A percentile compares a stretch with the other conserved stretches of the same genome.
Conservation (phyloP, 2,113 vertebrate genomes). For the Scytalopus superciliaris region DNA sequence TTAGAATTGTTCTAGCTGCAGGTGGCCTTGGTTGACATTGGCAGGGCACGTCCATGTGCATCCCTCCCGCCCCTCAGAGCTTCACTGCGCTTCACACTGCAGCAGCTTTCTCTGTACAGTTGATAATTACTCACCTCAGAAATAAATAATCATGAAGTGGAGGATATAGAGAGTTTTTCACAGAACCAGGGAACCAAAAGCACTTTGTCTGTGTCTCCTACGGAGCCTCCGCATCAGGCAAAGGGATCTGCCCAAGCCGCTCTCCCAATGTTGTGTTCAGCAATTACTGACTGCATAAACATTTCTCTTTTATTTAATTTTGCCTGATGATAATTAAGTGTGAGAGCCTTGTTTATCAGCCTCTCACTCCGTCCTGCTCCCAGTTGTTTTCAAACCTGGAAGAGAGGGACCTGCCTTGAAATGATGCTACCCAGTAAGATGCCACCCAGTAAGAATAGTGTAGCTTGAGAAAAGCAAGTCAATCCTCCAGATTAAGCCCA, state of each 20-base stretch:
- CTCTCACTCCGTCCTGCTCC: background rate
- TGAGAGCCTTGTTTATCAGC: background rate
- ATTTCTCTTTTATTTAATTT: slow-evolving; percentile 15
- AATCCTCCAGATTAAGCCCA: background rate
- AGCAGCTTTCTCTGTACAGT: background rate
- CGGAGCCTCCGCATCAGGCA: fast-evolving
- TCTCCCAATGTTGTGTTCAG: background rate
- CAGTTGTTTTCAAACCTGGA: background rate
- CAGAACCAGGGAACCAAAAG: background rate
- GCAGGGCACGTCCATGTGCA: background rate
- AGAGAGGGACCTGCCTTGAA: background rate
- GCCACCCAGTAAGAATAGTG: background rate
- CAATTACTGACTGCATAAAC: background rate
- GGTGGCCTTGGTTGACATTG: slow-evolving; percentile 26
- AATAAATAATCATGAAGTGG: background rate
- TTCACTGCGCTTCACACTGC: background rate
- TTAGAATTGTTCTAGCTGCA: background rate
- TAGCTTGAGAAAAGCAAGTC: background rate
- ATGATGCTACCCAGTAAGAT: fast-evolving
- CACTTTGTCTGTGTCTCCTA: background rate
- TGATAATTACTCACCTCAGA: slow-evolving; percentile 2
- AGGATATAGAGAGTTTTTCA: background rate
- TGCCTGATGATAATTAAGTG: background rate
- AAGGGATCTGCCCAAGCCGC: background rate
- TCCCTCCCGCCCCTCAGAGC: background rate